Conservation (phyloP, 2,113 vertebrate species). For the Otolemur garnettii region DNA sequence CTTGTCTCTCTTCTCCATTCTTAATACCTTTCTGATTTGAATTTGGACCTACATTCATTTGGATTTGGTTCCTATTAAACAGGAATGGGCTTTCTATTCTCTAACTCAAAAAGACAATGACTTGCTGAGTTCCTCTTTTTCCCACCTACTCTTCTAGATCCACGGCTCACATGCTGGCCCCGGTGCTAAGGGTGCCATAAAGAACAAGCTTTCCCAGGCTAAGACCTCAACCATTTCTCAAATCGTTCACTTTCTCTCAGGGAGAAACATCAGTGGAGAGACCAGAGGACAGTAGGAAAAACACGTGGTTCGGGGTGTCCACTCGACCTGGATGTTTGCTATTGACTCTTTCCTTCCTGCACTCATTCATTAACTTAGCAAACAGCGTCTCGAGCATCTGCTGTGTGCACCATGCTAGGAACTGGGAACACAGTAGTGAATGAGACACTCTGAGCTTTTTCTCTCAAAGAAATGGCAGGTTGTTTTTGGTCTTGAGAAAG, state of each 20-base stretch:
- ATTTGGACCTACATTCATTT: no score
- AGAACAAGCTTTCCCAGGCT: background rate
- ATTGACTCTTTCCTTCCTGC: background rate
- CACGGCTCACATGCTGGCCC: background rate
- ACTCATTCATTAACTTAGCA: background rate
- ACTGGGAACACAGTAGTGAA: background rate
- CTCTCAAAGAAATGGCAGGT: background rate
- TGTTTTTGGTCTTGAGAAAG: background rate
- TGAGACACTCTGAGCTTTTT: background rate
- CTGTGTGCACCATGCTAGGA: background rate
- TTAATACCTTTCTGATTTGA: background rate
- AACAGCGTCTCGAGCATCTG: background rate
- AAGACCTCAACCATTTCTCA: background rate
- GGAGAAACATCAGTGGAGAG: background rate
- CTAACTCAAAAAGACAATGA: background rate
- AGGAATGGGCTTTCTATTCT: slow-evolving; percentile 5
- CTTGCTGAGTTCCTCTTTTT: background rate
- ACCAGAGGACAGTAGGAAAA: background rate
- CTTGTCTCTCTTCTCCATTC: background rate
- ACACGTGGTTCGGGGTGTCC: background rate
- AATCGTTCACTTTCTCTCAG: background rate
- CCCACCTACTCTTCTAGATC: background rate
- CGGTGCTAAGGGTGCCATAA: background rate
- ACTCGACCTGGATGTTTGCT: background rate
- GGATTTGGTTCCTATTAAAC: background rate